A percentile compares a stretch with the other conserved stretches of the same genome.
These are phyloP conservation scores for Archocentrus centrarchus DNA, from an alignment of 2,113 vertebrate genomes.

Conservation along the genomic window DNA sequence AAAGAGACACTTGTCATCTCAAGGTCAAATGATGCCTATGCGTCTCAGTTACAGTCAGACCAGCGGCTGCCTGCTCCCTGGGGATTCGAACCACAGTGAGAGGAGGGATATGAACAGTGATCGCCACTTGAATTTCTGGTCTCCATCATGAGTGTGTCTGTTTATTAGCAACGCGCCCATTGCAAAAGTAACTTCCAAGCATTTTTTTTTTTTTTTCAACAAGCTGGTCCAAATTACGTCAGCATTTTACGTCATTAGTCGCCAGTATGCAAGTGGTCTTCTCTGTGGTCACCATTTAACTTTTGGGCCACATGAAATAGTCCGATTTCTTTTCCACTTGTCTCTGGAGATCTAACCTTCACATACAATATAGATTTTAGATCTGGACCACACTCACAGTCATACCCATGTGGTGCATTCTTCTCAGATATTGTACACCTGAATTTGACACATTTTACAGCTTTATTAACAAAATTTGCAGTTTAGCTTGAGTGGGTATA, in stretches of 20 bases:
- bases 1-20: background rate
- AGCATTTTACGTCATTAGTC: background rate
- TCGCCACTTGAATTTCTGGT: conserved; percentile 8
- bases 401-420: background rate
- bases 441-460: background rate
- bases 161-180: background rate
- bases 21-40: conserved; percentile 18
- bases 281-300: background rate
- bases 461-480: background rate
- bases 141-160: conserved; percentile 10
- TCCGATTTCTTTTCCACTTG: background rate
- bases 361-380: background rate
- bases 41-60: background rate
- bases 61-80: background rate
- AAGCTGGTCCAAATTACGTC: background rate
- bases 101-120: background rate
- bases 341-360: background rate
- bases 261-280: background rate
- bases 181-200: background rate
- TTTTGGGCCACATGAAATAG: background rate
- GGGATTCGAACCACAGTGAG: background rate
- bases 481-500: background rate
- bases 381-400: background rate
- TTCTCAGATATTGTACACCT: background rate
- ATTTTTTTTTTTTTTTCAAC: background rate